Percentiles rank a stretch among this genome's conserved stretches.
These are phyloP conservation scores for Platyscapa corneri DNA, from an alignment of 1,140 invertebrate species.

Conservation along the genomic window DNA sequence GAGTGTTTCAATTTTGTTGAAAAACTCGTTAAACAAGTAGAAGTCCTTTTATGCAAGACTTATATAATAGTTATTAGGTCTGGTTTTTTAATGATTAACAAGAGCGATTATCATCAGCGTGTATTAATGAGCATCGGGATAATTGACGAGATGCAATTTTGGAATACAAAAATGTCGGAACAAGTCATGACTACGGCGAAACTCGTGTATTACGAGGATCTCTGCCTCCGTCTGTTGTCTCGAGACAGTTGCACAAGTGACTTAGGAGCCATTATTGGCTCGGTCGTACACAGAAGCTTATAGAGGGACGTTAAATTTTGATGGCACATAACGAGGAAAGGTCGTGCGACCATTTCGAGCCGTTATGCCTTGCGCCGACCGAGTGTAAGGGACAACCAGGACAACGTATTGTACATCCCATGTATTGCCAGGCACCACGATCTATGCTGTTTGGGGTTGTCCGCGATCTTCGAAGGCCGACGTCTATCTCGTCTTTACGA, in stretches of 20 bases:
- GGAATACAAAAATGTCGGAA: background rate
- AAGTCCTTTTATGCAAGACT: too few relatives aligned
- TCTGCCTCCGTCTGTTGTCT: background rate
- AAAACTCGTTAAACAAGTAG: too few relatives aligned
- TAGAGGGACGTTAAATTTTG: conserved; percentile 63
- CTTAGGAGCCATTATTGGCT: conserved; percentile 30
- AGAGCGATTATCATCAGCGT: too few relatives aligned
- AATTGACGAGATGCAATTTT: too few relatives aligned
- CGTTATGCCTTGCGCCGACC: background rate
- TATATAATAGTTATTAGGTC: too few relatives aligned
- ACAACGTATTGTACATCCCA: background rate
- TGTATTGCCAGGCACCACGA: background rate
- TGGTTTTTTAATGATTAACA: too few relatives aligned
- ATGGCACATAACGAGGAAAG: conserved; percentile 56
- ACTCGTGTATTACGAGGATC: background rate
- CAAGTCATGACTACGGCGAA: background rate
- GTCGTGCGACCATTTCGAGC: background rate
- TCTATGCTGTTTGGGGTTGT: background rate
- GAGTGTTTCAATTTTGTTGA: too few relatives aligned
- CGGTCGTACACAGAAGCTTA: conserved; percentile 51
- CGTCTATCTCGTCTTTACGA: conserved; percentile 22
- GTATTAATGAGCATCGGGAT: too few relatives aligned
- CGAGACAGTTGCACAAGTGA: conserved; percentile 18
- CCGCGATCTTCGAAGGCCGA: background rate
- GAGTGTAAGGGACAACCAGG: background rate